phyloP scores from a whole-genome alignment of 1,140 invertebrate species.

The Notospermus geniculatus region DNA sequence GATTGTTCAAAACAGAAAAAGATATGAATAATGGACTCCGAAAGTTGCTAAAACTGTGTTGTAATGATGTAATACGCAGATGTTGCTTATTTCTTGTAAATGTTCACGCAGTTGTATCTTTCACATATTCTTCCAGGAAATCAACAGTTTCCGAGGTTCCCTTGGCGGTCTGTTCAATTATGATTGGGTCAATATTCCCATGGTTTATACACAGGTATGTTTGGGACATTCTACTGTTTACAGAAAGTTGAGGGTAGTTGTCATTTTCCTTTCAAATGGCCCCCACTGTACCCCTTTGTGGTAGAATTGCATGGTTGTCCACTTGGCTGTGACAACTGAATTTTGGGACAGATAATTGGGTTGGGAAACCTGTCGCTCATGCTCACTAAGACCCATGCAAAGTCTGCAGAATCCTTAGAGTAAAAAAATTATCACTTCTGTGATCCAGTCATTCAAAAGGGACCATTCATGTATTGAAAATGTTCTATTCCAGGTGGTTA shows the following conservation, averaged over 20 bases:
- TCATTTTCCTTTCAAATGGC: neutral
- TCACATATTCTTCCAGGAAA: slow-evolving; percentile 33
- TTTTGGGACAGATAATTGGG: no score
- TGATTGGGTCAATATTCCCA: slow-evolving; percentile 94
- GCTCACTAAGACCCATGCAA: no score
- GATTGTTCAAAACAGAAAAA: no score
- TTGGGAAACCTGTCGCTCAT: no score
- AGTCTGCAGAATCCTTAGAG: neutral
- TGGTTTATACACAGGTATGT: slow-evolving; percentile 94
- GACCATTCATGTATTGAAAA: neutral
- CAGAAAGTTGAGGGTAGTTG: slow-evolving; percentile 11
- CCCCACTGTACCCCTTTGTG: neutral
- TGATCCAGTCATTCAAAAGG: neutral
- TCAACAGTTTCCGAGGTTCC: slow-evolving; percentile 82
- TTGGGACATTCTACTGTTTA: slow-evolving; percentile 14
- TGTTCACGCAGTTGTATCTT: no score
- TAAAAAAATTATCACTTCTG: neutral
- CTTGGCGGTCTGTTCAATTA: slow-evolving; percentile 80
- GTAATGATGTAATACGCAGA: no score
- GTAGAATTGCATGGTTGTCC: no score
- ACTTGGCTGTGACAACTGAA: no score
- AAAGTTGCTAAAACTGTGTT: no score
- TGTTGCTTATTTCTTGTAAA: no score
- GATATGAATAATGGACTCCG: no score
- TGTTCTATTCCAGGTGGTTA: slow-evolving; percentile 70